Conservation (phyloP, 2,113 vertebrate species). For the Vulpes vulpes region DNA sequence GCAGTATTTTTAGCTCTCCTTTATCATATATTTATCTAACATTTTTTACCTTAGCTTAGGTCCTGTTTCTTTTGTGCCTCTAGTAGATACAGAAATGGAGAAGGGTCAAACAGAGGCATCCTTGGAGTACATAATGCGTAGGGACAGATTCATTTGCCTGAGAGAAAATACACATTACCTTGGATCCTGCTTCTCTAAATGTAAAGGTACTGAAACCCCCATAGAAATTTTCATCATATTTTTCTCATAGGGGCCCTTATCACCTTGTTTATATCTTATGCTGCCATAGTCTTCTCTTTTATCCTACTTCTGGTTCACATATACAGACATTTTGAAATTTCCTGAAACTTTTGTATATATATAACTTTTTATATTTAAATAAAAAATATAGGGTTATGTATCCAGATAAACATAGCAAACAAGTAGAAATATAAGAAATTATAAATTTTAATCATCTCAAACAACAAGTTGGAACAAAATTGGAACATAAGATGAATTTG, state of each 20-base stretch:
- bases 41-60: background rate
- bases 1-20: background rate
- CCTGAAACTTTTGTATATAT: background rate
- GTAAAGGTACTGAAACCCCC: background rate
- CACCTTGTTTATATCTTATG: fast-evolving
- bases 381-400: background rate
- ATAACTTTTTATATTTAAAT: too few relatives aligned
- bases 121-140: background rate
- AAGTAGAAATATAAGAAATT: background rate
- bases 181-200: background rate
- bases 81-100: background rate
- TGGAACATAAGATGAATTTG: background rate
- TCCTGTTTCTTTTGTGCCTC: background rate
- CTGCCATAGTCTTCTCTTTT: background rate
- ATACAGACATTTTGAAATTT: background rate
- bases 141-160: background rate
- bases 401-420: background rate
- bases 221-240: background rate
- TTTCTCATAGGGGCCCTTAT: background rate
- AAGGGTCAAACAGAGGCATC: background rate
- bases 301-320: background rate
- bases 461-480: background rate
- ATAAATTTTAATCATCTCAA: background rate
- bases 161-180: background rate
- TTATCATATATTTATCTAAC: background rate